Evolutionary conservation across 2,797 vertebrate genomes (phyloP), one percentile per base, ranked within the genome.

Genomic region (Danio albolineatus): DNA sequence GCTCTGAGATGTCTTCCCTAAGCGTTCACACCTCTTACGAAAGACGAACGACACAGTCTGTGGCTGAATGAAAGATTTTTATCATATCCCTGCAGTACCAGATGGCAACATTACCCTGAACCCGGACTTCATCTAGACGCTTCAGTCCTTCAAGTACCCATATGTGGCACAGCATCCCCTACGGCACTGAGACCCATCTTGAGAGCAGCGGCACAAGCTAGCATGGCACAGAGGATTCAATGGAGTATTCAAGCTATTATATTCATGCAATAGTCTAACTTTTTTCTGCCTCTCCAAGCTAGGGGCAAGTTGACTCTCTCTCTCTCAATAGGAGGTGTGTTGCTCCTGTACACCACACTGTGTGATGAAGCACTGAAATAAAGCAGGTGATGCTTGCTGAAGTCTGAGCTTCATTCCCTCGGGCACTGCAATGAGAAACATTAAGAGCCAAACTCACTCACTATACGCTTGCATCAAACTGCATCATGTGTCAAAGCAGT

Each of bases 21-120:
- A 82, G 48, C 19, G 16, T 73, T 78, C 61, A 69, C 73, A 85
- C 76, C 60, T 53, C 51, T 59, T 73, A 41, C 38, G 43, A 66
- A 49, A 72, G 39, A 70, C 41, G 48, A 43, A 60, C 75, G 44
- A 51, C 54, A 56, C 71, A 69, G 79, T 61, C 48, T 48, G 71
- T 16, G 19, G 46, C 17, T 60, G 73, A 39, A 75, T 60, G 61
- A 76, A 85, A 70, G 54, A 71, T 65, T 53, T 28, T 57, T 82
- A 72, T 85, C 60, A 16, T 39, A 51, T 80, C 71, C 61, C 69
- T 54, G 19, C 49, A 69, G 28, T 61, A 54, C 44, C 44, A 80
- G 73, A 49, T 41, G 62, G 56, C 57, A 74, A 44, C 57, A 74
- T 73, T 85, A 64, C 80, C 48, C 72, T n/a, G 64, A 75, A 83